Percentiles rank a stretch among this genome's conserved stretches.
Conservation (phyloP, 2,797 vertebrate genomes). For the Pteropus rufus region DNA sequence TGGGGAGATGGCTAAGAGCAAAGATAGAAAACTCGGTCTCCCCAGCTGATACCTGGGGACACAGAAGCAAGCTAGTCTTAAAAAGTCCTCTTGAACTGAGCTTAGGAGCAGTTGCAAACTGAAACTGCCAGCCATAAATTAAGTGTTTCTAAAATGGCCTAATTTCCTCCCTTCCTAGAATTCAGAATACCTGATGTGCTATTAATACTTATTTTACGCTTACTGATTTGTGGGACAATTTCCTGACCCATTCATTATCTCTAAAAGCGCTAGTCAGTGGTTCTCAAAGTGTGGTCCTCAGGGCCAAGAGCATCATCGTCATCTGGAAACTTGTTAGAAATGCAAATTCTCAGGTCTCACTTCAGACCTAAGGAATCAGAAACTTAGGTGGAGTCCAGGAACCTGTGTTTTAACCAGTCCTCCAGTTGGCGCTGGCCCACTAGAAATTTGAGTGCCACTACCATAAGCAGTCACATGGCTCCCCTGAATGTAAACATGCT, state of each 20-base stretch:
- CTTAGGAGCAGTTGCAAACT: background rate
- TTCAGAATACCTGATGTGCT: background rate
- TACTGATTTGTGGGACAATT: background rate
- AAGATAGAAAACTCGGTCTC: background rate
- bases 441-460: background rate
- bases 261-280: background rate
- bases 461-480: background rate
- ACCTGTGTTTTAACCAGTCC: background rate
- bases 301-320: background rate
- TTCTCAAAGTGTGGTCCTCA: background rate
- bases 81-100: background rate
- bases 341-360: background rate
- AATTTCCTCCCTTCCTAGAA: background rate
- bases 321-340: background rate
- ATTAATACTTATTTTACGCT: background rate
- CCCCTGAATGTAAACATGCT: background rate
- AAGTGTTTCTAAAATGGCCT: background rate
- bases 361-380: background rate
- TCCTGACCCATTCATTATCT: background rate
- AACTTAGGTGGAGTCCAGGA: background rate
- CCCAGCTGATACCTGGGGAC: background rate
- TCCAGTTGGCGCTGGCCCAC: background rate
- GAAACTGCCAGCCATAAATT: background rate
- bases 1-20: background rate
- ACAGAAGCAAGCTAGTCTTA: background rate